Conservation (phyloP, 2,888 invertebrate genomes). For the Dynastes tityus region DNA sequence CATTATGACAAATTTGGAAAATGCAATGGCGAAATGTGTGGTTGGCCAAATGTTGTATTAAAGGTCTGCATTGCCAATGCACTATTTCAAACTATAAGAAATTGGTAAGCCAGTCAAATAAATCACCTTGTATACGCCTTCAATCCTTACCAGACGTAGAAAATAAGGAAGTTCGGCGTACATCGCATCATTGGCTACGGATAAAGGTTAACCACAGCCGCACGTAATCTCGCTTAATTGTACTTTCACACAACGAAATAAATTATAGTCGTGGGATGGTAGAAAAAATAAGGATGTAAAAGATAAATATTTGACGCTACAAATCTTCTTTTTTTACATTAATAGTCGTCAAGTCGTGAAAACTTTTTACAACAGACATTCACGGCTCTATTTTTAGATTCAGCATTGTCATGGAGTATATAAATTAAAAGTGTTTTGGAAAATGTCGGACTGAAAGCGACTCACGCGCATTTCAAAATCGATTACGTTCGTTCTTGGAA, state of each 20-base stretch:
- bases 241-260: slow-evolving; percentile 10
- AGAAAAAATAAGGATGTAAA: slow-evolving; percentile 1
- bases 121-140: background rate
- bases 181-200: background rate
- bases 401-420: background rate
- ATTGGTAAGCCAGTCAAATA: background rate
- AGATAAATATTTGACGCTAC: slow-evolving; percentile 13
- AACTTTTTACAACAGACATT: background rate
- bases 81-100: no score
- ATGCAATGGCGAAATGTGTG: no score
- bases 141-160: background rate
- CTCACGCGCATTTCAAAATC: background rate
- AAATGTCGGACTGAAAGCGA: background rate
- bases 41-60: no score
- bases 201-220: slow-evolving; percentile 19
- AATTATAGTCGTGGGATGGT: background rate
- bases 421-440: background rate
- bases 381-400: background rate
- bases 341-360: background rate
- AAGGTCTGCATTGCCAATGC: no score
- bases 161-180: slow-evolving; percentile 7
- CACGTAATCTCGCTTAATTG: slow-evolving; percentile 10
- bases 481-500: background rate
- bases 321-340: background rate
- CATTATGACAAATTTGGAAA: no score